Conservation (phyloP, 1,140 invertebrate species). For the Drosophila rufa region DNA sequence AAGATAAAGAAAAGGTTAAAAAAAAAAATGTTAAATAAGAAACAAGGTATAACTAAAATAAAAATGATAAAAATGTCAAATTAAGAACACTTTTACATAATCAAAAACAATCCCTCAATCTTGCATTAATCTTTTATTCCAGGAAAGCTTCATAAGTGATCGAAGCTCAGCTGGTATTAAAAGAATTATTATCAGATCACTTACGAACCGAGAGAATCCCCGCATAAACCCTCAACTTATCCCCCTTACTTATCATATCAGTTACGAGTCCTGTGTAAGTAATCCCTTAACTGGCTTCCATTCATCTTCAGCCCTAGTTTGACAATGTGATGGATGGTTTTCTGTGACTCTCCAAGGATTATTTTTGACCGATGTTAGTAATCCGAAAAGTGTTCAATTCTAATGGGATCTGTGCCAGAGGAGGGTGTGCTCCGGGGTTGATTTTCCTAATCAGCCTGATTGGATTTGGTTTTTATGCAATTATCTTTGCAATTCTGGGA, state of each 20-base stretch:
- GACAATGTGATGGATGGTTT: conserved; percentile 44
- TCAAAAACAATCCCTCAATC: no score
- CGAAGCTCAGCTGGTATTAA: background rate
- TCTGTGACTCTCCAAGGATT: conserved; percentile 29
- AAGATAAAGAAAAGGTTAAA: background rate
- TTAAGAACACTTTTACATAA: no score
- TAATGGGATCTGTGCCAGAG: conserved; percentile 10
- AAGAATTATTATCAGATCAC: conserved; percentile 25
- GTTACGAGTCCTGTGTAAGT: conserved; percentile 24
- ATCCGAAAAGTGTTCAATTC: conserved; percentile 34
- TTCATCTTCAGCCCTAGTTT: conserved; percentile 35
- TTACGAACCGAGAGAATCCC: background rate
- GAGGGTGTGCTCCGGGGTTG: conserved; percentile 11
- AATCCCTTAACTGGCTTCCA: conserved; percentile 45
- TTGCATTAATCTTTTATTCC: background rate
- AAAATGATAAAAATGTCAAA: background rate
- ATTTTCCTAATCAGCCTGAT: conserved; percentile 33
- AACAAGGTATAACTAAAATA: background rate
- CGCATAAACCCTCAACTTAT: conserved; percentile 1
- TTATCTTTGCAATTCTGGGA: conserved; percentile 5
- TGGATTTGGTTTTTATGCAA: conserved; percentile 33
- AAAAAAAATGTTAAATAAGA: background rate
- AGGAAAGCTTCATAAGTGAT: no score
- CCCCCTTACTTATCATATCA: conserved; percentile 39
- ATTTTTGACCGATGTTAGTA: conserved; percentile 14